Percentiles rank a stretch among this genome's conserved stretches.
phyloP scores from a whole-genome alignment of 2,113 vertebrate species.

The Alexandromys fortis region DNA sequence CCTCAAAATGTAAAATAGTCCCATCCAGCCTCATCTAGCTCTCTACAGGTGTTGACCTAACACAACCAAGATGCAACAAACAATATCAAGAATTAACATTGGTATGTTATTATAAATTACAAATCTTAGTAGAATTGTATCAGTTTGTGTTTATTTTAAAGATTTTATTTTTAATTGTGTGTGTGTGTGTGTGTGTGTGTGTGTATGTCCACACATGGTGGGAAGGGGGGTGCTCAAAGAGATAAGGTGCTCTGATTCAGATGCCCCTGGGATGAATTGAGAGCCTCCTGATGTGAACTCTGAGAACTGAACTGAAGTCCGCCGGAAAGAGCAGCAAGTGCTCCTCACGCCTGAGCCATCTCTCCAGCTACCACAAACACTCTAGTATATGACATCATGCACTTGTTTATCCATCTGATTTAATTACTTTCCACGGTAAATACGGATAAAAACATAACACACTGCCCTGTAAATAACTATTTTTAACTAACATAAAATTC shows the following conservation, averaged over 20 bases:
- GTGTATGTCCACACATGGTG: too few relatives aligned
- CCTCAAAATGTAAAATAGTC: neutral
- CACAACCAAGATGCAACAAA: neutral
- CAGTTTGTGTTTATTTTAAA: neutral
- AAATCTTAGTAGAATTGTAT: neutral
- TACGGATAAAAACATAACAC: neutral
- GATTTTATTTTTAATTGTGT: neutral
- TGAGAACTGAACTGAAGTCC: neutral
- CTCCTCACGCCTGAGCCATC: neutral
- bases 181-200: too few relatives aligned
- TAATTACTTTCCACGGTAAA: too few relatives aligned
- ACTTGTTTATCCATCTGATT: neutral
- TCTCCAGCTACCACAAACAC: neutral
- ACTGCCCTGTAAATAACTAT: neutral
- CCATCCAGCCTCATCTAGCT: neutral
- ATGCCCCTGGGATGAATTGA: neutral
- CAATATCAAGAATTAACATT: neutral
- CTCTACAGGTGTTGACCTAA: neutral
- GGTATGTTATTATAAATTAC: neutral
- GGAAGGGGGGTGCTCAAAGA: neutral
- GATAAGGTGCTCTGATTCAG: neutral
- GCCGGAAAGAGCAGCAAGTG: neutral
- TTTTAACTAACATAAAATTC: neutral
- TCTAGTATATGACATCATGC: neutral
- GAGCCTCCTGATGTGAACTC: neutral